A percentile compares a stretch with the other conserved stretches of the same genome.
Conservation (phyloP, 2,113 vertebrate species). For the Butorides virescens region DNA sequence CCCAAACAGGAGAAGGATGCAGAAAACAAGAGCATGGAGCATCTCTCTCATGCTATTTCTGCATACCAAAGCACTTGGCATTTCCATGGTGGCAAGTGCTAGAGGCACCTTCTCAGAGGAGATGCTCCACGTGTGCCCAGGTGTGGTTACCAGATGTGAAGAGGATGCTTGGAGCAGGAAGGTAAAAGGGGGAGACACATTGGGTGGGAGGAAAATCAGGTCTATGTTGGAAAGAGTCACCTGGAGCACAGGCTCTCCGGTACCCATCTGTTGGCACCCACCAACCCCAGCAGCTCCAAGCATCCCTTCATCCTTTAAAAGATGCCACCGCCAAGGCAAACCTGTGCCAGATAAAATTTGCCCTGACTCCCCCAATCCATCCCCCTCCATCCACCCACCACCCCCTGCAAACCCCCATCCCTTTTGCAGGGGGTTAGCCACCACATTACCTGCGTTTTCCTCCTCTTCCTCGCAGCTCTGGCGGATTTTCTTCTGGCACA, state of each 20-base stretch:
- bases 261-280: neutral
- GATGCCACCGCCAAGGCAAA: neutral
- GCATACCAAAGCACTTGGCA: rapidly evolving
- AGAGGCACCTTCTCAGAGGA: neutral
- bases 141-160: rapidly evolving
- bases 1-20: neutral
- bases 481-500: slow-evolving; percentile 92
- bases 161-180: neutral
- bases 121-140: rapidly evolving
- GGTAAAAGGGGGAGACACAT: neutral
- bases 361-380: neutral
- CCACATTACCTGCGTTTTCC: slow-evolving; percentile 48
- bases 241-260: neutral
- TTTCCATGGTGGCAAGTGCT: neutral
- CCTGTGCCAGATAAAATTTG: rapidly evolving
- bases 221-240: neutral
- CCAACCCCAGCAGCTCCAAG: neutral
- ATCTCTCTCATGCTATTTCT: neutral
- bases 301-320: neutral
- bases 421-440: rapidly evolving
- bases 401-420: neutral
- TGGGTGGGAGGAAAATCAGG: neutral
- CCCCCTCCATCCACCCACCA: neutral
- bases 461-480: slow-evolving; percentile 91
- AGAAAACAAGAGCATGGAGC: neutral